Conservation (phyloP, 2,797 vertebrate species). For the Cetoscarus ocellatus region DNA sequence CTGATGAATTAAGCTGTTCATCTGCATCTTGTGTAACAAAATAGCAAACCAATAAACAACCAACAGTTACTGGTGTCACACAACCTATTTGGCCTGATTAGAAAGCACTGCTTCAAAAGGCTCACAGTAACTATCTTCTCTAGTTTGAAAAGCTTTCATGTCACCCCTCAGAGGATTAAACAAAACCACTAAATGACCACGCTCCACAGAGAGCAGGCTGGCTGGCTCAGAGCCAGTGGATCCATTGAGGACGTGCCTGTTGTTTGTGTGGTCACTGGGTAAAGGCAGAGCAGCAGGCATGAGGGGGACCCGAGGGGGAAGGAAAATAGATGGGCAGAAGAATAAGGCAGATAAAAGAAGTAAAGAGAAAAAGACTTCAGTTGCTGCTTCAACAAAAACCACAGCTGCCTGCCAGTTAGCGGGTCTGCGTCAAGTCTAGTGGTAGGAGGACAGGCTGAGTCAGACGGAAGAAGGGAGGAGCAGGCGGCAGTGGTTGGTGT, state of each 20-base stretch:
- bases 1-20: neutral
- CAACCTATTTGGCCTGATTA: slow-evolving; percentile 19
- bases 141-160: slow-evolving; percentile 53
- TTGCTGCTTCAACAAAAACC: slow-evolving; percentile 61
- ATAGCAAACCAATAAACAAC: neutral
- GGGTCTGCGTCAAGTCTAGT: slow-evolving; percentile 54
- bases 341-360: slow-evolving; percentile 39
- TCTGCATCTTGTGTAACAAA: neutral
- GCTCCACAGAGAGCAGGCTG: slow-evolving; percentile 23
- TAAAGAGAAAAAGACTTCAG: slow-evolving; percentile 18
- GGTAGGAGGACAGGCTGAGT: slow-evolving; percentile 52
- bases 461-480: slow-evolving; percentile 49
- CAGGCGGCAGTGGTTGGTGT: neutral
- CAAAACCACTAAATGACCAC: slow-evolving; percentile 33
- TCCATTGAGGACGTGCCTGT: slow-evolving; percentile 58
- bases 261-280: slow-evolving; percentile 50
- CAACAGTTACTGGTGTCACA: neutral
- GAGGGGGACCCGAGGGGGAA: slow-evolving; percentile 27
- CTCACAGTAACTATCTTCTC: slow-evolving; percentile 14
- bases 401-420: slow-evolving; percentile 44
- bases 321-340: slow-evolving; percentile 32
- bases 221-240: slow-evolving; percentile 51
- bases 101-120: slow-evolving; percentile 26
- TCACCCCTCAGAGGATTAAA: slow-evolving; percentile 29
- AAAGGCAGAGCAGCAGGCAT: slow-evolving; percentile 42